Evolutionary conservation across 92 coral and sea anemone species (phyloP).

Genomic region (Chrysogorgia sp.): DNA sequence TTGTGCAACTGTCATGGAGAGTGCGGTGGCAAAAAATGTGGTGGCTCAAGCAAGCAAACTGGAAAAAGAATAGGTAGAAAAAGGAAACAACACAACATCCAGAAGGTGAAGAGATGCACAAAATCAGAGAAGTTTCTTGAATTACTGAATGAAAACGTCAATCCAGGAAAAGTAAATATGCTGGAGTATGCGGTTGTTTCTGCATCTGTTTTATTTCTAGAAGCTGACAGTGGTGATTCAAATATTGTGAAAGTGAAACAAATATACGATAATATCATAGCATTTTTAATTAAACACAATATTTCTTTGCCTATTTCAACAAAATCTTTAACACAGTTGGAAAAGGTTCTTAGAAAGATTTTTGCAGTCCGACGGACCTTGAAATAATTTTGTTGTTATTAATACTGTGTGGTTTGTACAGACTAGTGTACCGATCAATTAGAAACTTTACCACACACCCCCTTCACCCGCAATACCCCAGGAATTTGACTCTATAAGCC

Average conservation of each 20-base stretch:
- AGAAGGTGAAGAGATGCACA: slow-evolving; percentile 29
- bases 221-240: background rate
- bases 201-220: slow-evolving; percentile 21
- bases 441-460: too few species aligned
- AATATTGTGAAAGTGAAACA: background rate
- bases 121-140: slow-evolving; percentile 37
- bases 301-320: background rate
- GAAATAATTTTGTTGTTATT: background rate
- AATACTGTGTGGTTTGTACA: too few species aligned
- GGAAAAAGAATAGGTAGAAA: slow-evolving; percentile 24
- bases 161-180: slow-evolving; percentile 29
- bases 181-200: slow-evolving; percentile 43
- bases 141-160: slow-evolving; percentile 30
- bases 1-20: slow-evolving; percentile 46
- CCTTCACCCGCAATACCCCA: too few species aligned
- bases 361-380: background rate
- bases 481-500: too few species aligned
- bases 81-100: slow-evolving; percentile 44
- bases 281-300: background rate
- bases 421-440: too few species aligned
- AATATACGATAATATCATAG: background rate
- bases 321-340: background rate
- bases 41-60: background rate
- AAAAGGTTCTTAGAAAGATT: too few species aligned
- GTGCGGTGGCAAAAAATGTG: slow-evolving; percentile 51